Base-by-base conservation (phyloP, 2,113 vertebrate species). In the Chloropsis cyanopogon region DNA sequence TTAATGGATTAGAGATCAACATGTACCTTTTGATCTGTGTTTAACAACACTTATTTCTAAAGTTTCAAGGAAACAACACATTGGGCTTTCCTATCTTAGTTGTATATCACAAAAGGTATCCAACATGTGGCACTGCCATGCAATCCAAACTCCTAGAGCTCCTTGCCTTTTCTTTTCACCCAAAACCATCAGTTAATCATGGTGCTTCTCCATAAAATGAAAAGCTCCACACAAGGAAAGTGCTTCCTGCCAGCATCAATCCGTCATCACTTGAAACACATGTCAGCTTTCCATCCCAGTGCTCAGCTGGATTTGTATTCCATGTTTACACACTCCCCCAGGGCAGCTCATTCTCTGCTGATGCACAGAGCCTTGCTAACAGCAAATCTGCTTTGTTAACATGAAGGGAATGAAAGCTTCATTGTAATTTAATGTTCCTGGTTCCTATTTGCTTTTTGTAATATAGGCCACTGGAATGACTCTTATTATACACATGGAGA, bases 321-420 rank as follows among this genome's bases (percentile, higher is more conserved):
- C 63, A 5, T 81, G 86, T 93, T 90, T 93, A 92, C 69, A 77
- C 2, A 94, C 88, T 59, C 82, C 88, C 77, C 82, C 69, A 64
- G 49, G 88, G 88, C 91, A 93, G 60, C 14, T 90, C 68, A 24
- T 28, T 88, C 82, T 80, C 60, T 59, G 59, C 35, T 47, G 86
- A 94, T 68, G 52, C 60, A 73, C 7, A 75, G 24, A 90, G 82
- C 64, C 72, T 75, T 39, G 64, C 86, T 88, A 94, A 92, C 68
- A 95, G 92, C 90, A 81, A 81, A 52, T 19, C 60, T 78, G 76
- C 94, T 96, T 95, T 92, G 94, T 93, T 92, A 86, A 81, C 80
- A 50, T 21, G 68, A 88, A 75, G 86, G 75, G 79, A 93, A 92
- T 73, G 72, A 95, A 94, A 82, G 88, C 89, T 61, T 76, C 93